Evolutionary conservation across 2,113 vertebrate genomes (phyloP).

Genomic region (Podarcis cretensis): DNA sequence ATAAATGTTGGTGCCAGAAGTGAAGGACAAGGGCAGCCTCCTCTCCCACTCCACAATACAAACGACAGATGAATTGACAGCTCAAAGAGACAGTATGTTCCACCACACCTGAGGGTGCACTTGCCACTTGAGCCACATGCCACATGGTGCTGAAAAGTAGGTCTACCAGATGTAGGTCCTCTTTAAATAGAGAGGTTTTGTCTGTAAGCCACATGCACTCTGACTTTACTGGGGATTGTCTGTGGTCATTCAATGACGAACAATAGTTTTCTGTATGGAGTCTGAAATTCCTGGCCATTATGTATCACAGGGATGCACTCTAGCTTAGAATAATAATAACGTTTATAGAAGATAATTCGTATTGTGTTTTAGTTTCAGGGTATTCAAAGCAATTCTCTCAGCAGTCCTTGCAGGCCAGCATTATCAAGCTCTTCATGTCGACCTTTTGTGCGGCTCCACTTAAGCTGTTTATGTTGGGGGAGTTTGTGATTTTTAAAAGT

Average conservation of each 20-base stretch:
- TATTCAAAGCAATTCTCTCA: background rate
- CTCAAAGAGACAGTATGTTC: too few species aligned
- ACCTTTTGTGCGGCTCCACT: background rate
- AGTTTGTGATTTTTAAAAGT: slow-evolving; percentile 15
- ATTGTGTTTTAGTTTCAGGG: background rate
- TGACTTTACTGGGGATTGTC: background rate
- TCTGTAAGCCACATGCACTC: background rate
- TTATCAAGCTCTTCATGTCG: background rate
- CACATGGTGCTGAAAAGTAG: too few species aligned
- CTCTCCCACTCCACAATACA: too few species aligned
- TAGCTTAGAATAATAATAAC: background rate
- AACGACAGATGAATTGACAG: too few species aligned
- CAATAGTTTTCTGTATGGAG: background rate
- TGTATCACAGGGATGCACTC: background rate
- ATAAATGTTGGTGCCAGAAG: too few species aligned
- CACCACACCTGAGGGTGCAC: too few species aligned
- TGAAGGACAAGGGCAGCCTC: too few species aligned
- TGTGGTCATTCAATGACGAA: background rate
- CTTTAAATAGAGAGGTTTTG: background rate
- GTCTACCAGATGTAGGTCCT: too few species aligned
- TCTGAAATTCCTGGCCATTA: background rate
- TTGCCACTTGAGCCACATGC: too few species aligned
- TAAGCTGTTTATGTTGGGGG: fast-evolving
- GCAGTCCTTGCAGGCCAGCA: background rate
- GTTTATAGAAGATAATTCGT: background rate